Conservation (phyloP, 2,888 invertebrate genomes). For the Polydrusus pterygomalis region DNA sequence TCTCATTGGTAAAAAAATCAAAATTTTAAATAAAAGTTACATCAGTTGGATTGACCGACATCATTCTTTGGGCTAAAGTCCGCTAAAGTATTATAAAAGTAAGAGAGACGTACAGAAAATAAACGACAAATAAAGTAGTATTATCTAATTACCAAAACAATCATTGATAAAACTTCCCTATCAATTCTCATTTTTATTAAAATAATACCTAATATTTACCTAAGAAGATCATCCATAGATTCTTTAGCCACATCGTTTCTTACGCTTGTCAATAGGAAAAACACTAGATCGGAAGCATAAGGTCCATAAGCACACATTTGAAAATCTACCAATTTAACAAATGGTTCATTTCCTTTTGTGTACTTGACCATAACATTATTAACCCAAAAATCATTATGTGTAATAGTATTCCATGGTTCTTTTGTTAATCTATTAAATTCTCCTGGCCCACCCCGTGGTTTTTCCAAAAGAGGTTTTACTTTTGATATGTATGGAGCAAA, state of each 20-base stretch:
- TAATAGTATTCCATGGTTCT: constrained; percentile 73
- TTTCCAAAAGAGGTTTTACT: constrained; percentile 20
- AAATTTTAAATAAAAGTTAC: too few relatives aligned
- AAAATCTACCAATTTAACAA: constrained; percentile 62
- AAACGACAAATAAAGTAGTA: too few relatives aligned
- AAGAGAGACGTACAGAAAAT: too few relatives aligned
- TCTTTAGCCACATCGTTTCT: constrained; percentile 36
- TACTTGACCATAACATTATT: constrained; percentile 76
- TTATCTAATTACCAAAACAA: too few relatives aligned
- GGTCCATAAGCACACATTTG: constrained; percentile 60
- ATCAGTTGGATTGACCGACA: too few relatives aligned
- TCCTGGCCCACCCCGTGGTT: background rate
- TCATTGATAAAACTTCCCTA: too few relatives aligned
- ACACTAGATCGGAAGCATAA: constrained; percentile 60
- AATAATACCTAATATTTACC: constrained; percentile 13
- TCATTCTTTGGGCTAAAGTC: too few relatives aligned
- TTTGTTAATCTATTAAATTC: background rate
- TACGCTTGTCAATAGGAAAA: constrained; percentile 62
- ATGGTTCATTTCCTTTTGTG: constrained; percentile 49
- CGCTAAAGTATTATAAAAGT: too few relatives aligned
- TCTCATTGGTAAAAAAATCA: too few relatives aligned
- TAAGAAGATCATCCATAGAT: constrained; percentile 51
- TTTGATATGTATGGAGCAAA: constrained; percentile 30
- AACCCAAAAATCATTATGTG: constrained; percentile 77
- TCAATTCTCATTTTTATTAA: too few relatives aligned